A percentile compares a stretch with the other conserved stretches of the same genome.
phyloP scores from a whole-genome alignment of 2,113 vertebrate genomes.

The Rhodinocichla rosea region DNA sequence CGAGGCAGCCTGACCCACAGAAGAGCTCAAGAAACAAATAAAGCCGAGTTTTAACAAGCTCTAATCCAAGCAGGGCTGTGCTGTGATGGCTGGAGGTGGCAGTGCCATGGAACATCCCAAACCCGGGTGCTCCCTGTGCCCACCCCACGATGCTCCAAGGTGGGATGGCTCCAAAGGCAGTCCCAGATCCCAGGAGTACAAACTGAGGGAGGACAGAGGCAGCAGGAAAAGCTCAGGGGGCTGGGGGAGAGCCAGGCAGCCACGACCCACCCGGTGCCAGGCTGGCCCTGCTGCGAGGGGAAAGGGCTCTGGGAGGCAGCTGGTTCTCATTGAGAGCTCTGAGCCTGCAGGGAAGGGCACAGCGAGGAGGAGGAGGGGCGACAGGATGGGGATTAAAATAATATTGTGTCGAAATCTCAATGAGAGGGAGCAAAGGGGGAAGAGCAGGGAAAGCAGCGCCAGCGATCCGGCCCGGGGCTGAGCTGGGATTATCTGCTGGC shows the following conservation, averaged over 20 bases:
- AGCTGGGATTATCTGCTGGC: constrained; percentile 12
- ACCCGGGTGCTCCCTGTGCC: fast-evolving
- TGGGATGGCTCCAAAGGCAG: background rate
- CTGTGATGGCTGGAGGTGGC: fast-evolving
- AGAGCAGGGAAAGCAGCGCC: background rate
- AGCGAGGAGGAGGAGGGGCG: background rate
- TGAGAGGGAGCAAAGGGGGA: background rate
- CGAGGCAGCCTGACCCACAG: background rate
- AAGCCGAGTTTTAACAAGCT: background rate
- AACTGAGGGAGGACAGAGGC: background rate
- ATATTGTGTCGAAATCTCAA: constrained; percentile 5
- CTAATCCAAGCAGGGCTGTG: background rate
- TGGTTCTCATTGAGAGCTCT: constrained; percentile 38
- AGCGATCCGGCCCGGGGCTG: fast-evolving
- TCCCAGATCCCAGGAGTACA: background rate
- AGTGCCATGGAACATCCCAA: background rate
- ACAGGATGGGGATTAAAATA: background rate
- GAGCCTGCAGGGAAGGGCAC: constrained; percentile 2
- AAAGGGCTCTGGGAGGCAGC: background rate
- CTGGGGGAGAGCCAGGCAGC: background rate
- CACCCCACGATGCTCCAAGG: fast-evolving
- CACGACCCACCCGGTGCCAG: background rate
- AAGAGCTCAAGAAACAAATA: background rate
- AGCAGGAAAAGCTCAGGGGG: background rate
- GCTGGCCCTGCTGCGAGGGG: background rate